Percentiles rank a stretch among this genome's conserved stretches.
Evolutionary conservation across 2,113 vertebrate species (phyloP).

Genomic region (Syrmaticus mikado): DNA sequence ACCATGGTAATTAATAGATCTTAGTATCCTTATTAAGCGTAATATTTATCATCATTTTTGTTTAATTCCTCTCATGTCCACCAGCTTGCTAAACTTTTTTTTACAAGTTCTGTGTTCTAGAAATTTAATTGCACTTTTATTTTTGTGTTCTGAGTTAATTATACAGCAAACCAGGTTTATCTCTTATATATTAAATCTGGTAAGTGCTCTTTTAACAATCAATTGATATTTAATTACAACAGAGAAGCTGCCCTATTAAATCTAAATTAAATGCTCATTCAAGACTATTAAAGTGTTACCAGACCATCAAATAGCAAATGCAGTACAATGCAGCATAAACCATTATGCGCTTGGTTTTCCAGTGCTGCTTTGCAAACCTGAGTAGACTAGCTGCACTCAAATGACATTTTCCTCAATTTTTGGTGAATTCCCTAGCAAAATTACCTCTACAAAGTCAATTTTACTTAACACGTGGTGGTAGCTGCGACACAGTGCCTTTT

Average conservation of each 20-base stretch:
- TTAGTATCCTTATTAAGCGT: background rate
- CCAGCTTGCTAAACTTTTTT: constrained; percentile 1
- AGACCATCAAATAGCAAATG: constrained; percentile 51
- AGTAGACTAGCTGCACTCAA: background rate
- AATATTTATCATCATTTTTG: background rate
- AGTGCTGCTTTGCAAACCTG: background rate
- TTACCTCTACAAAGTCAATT: background rate
- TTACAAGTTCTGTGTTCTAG: background rate
- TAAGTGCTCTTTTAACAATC: constrained; percentile 66
- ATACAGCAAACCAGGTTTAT: constrained; percentile 49
- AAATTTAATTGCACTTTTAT: constrained; percentile 40
- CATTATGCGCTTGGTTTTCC: background rate
- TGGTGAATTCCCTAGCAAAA: background rate
- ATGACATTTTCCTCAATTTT: background rate
- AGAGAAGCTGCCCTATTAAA: constrained; percentile 72
- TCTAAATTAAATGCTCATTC: constrained; percentile 72
- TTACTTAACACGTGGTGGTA: background rate
- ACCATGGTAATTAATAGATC: background rate
- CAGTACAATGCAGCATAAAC: background rate
- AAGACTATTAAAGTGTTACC: constrained; percentile 64
- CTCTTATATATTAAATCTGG: constrained; percentile 64
- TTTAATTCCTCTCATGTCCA: constrained; percentile 2
- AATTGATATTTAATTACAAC: constrained; percentile 75
- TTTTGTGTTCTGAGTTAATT: constrained; percentile 62
- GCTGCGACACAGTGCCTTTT: rapidly evolving